Conservation (phyloP, 2,797 vertebrate genomes). For the Hylomyscus alleni region DNA sequence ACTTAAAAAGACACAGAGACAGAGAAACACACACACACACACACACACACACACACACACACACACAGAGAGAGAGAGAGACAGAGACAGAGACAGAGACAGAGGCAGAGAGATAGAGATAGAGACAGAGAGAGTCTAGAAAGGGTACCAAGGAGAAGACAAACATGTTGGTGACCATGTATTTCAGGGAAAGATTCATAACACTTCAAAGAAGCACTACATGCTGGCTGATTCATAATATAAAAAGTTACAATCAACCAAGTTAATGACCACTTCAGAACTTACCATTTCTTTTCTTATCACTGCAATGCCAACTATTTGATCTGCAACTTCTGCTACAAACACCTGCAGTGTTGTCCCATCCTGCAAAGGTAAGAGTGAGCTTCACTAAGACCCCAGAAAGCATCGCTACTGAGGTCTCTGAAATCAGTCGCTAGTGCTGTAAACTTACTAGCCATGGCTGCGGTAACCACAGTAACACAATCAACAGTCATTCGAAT, state of each 20-base stretch:
- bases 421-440: background rate
- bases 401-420: background rate
- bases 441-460: background rate
- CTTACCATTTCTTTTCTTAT: conserved; percentile 95
- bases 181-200: conserved; percentile 17
- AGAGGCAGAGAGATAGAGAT: too few species aligned
- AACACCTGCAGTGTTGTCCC: conserved; percentile 92
- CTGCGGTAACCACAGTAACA: background rate
- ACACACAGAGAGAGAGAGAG: too few species aligned
- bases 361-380: conserved; percentile 89
- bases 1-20: background rate
- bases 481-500: background rate
- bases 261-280: background rate
- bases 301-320: conserved; percentile 92
- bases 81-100: too few species aligned
- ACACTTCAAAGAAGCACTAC: background rate
- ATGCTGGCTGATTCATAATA: background rate
- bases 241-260: background rate
- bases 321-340: conserved; percentile 90
- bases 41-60: background rate
- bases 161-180: background rate
- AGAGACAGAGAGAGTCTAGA: background rate
- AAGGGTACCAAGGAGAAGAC: background rate
- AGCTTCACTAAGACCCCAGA: background rate
- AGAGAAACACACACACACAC: background rate